These are phyloP conservation scores for Synergus itoensis DNA, from an alignment of 2,888 invertebrate species.

Conservation along the genomic window DNA sequence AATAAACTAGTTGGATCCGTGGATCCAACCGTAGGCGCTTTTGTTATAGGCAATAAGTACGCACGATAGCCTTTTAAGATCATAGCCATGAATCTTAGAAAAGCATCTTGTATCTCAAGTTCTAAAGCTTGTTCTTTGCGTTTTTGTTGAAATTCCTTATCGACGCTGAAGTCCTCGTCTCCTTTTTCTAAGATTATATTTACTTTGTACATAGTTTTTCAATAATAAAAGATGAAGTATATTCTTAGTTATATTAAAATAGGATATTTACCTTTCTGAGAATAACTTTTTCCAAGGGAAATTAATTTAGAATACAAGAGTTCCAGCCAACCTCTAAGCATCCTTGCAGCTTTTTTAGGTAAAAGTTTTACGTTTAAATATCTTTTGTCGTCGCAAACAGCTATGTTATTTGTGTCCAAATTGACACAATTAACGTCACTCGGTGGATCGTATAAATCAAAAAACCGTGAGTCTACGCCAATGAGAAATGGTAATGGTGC, in stretches of 20 bases:
- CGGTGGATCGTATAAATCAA: constrained; percentile 98
- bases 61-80: constrained; percentile 94
- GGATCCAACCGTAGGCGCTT: constrained; percentile 94
- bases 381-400: constrained; percentile 93
- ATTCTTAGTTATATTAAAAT: constrained; percentile 7
- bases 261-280: constrained; percentile 56
- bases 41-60: constrained; percentile 94
- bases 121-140: constrained; percentile 88
- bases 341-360: constrained; percentile 92
- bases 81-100: constrained; percentile 95
- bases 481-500: constrained; percentile 98
- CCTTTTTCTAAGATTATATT: constrained; percentile 61
- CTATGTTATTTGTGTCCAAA: constrained; percentile 98
- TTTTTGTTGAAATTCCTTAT: constrained; percentile 75
- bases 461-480: constrained; percentile 97
- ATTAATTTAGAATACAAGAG: constrained; percentile 83
- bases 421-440: constrained; percentile 98
- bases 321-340: constrained; percentile 89
- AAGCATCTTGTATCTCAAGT: constrained; percentile 97
- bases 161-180: constrained; percentile 73
- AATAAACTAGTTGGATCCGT: constrained; percentile 97
- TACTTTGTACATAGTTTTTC: background rate
- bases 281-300: constrained; percentile 67
- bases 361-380: constrained; percentile 89
- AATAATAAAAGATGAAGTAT: constrained; percentile 14